Evolutionary conservation across 2,888 invertebrate genomes (phyloP), one percentile per base, ranked within the genome.

Genomic region (Schizotus pectinicornis): DNA sequence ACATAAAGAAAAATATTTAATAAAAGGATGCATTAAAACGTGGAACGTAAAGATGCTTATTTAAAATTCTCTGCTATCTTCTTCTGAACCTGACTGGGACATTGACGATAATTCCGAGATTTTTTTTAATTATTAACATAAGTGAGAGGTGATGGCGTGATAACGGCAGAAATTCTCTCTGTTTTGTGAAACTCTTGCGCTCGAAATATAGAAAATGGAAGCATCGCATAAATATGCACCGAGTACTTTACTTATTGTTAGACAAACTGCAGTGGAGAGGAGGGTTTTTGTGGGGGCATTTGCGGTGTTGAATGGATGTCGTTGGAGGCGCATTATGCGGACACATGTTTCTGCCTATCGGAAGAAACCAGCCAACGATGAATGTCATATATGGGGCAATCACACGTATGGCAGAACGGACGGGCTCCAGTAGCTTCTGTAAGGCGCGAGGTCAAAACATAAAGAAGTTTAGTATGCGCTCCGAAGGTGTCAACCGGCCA

Each of bases 391-490:
- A 62, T 55, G 47, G 39, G 34, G 56, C 46, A 59, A 59, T 61
- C 57, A 58, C 54, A 54, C 41, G 46, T 51, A 47, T 59, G 56
- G 35, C 46, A 56, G 52, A 48, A 56, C 47, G 55, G 55, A 55
- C 55, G 55, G 38, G 30, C 35, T 13, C 30, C 50, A 6, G 41
- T 14, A 12, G 41, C 41, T 49, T 38, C 38, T 41, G 38, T 49
- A 59, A 46, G 13, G 12, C 14, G 43, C 13, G 33, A 52, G 74
- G 70, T 69, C 70, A 69, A 69, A 73, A 66, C 67, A 67, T 74
- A 74, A 72, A 69, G 71, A 65, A 74, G 70, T 71, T 73, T 71
- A 74, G 71, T 70, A 70, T 75, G 73, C 73, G 72, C 69, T 67
- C 62, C 62, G 71, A 70, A 71, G 74, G 73, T 75, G 75, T 72